A percentile compares a stretch with the other conserved stretches of the same genome.
These are phyloP conservation scores for Lasioglossum pauxillum DNA, from an alignment of 2,888 invertebrate species.

Conservation along the genomic window DNA sequence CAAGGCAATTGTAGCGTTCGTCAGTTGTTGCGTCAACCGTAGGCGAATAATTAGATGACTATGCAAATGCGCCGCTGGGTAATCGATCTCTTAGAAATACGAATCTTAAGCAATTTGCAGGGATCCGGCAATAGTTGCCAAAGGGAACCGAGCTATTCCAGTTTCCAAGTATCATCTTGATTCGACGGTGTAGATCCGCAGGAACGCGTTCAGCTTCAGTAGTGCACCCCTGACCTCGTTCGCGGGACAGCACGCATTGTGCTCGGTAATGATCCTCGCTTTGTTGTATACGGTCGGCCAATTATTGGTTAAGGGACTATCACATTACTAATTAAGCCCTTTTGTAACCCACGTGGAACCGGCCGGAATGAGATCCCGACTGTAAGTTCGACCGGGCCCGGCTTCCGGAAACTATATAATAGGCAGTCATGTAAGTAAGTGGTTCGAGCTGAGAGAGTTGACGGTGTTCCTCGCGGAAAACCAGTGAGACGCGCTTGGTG, in stretches of 20 bases:
- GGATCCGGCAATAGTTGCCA: neutral
- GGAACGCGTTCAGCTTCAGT: constrained; percentile 28
- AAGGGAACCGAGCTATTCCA: neutral
- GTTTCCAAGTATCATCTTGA: constrained; percentile 4
- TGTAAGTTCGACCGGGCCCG: neutral
- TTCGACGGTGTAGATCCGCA: constrained; percentile 11
- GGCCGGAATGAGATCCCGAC: neutral
- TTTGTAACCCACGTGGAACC: neutral
- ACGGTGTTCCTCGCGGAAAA: neutral
- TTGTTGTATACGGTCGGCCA: constrained; percentile 34
- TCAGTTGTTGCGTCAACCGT: neutral
- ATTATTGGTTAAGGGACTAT: constrained; percentile 57
- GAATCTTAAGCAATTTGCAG: neutral
- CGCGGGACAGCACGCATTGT: constrained; percentile 26
- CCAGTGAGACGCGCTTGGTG: neutral
- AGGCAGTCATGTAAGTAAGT: neutral
- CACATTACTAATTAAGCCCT: constrained; percentile 65
- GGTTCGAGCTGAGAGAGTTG: neutral
- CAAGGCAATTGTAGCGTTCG: neutral
- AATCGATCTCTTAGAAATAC: neutral
- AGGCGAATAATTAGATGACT: neutral
- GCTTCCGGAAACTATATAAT: constrained; percentile 28
- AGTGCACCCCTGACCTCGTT: constrained; percentile 42
- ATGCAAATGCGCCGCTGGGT: neutral
- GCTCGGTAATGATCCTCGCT: constrained; percentile 32